Conservation (phyloP, 2,113 vertebrate genomes). For the Miniopterus natalensis region DNA sequence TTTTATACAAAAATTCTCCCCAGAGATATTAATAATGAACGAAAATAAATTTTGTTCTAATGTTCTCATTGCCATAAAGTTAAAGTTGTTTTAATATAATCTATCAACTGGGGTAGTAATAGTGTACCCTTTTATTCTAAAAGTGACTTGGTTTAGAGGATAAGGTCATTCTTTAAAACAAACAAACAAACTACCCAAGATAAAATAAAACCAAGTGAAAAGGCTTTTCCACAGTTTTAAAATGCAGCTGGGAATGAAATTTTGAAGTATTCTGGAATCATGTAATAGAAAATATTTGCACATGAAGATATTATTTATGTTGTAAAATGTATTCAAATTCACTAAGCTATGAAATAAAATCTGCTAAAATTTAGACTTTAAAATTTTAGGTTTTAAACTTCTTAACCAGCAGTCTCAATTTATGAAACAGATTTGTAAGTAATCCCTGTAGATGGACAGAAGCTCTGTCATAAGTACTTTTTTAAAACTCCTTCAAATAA, state of each 20-base stretch:
- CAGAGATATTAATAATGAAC: background rate
- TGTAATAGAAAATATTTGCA: conserved; percentile 33
- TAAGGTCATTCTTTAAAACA: background rate
- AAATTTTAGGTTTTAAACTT: conserved; percentile 56
- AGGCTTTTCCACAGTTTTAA: conserved; percentile 20
- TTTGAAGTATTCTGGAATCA: conserved; percentile 51
- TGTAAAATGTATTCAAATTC: conserved; percentile 60
- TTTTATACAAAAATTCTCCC: conserved; percentile 31
- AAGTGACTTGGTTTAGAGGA: background rate
- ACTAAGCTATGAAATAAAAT: background rate
- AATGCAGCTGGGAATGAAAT: conserved; percentile 34
- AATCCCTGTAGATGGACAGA: background rate
- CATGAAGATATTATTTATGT: background rate
- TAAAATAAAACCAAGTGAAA: conserved; percentile 72
- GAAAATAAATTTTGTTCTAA: conserved; percentile 20
- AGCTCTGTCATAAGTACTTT: background rate
- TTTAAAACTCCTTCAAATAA: conserved; percentile 38
- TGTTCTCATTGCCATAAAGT: conserved; percentile 26
- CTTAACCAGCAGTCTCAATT: conserved; percentile 44
- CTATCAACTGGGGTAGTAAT: background rate
- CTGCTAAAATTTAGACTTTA: conserved; percentile 58
- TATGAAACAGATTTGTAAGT: conserved; percentile 39
- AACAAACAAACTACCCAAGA: background rate
- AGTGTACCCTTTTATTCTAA: background rate
- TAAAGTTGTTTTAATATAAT: conserved; percentile 46